phyloP scores from a whole-genome alignment of 1,140 invertebrate species.

The Hycleus phaleratus region DNA sequence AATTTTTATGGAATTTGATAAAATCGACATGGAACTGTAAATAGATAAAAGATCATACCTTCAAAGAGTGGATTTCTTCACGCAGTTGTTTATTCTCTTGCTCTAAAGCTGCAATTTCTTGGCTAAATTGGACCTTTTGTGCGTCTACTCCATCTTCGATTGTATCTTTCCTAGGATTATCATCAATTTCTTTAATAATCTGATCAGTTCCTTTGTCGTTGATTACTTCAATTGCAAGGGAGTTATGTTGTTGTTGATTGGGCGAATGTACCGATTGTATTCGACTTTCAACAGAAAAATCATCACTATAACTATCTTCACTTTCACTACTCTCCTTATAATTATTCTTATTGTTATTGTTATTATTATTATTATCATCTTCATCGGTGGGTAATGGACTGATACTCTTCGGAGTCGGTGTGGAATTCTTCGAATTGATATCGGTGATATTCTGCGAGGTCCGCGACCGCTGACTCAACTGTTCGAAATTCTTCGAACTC shows the following conservation, averaged over 20 bases:
- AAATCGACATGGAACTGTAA: too few relatives aligned
- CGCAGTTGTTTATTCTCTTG: neutral
- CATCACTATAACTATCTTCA: constrained; percentile 9
- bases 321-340: neutral
- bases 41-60: neutral
- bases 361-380: constrained; percentile 1
- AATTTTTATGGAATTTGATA: too few relatives aligned
- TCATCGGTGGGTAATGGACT: constrained; percentile 30
- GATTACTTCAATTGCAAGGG: neutral
- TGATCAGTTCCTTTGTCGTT: neutral
- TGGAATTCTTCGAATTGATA: constrained; percentile 28
- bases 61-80: neutral
- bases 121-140: too few relatives aligned
- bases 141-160: too few relatives aligned
- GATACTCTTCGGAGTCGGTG: constrained; percentile 36
- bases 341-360: neutral
- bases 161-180: too few relatives aligned
- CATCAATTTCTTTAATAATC: too few relatives aligned
- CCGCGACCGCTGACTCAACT: constrained; percentile 35
- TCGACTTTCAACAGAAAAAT: constrained; percentile 23
- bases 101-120: too few relatives aligned
- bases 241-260: neutral
- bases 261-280: constrained; percentile 15
- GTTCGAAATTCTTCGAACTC: constrained; percentile 41
- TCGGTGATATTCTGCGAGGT: constrained; percentile 37